Percentiles rank a stretch among this genome's conserved stretches.
Evolutionary conservation across 2,797 vertebrate genomes (phyloP).

Genomic region (Gallinago solitaria): DNA sequence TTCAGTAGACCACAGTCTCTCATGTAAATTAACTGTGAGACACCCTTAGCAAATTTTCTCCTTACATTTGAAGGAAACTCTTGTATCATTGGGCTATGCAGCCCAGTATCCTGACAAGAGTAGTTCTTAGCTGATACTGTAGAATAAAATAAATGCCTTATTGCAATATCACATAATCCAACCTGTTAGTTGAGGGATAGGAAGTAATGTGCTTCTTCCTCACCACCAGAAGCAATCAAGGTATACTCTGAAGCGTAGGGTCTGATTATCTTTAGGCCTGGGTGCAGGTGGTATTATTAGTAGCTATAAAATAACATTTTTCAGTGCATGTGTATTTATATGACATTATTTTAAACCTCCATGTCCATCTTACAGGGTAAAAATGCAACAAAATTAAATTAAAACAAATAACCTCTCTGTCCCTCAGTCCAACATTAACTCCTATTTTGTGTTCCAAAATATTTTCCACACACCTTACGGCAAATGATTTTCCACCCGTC

Average conservation of each 20-base stretch:
- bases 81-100: not conserved
- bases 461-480: constrained; percentile 56
- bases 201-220: not conserved
- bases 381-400: constrained; percentile 7
- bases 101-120: not conserved
- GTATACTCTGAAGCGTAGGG: not conserved
- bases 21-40: not conserved
- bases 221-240: not conserved
- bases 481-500: not conserved
- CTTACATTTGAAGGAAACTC: not conserved
- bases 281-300: constrained; percentile 28
- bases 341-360: not conserved
- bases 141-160: not conserved
- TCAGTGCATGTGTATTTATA: not conserved
- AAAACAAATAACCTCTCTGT: not conserved
- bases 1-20: not conserved
- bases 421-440: not conserved
- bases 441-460: constrained; percentile 53
- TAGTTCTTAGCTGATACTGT: not conserved
- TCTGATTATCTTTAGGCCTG: not conserved
- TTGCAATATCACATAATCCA: not conserved
- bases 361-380: not conserved
- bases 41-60: not conserved
- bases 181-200: not conserved
- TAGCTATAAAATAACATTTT: constrained; percentile 52